phyloP scores from a whole-genome alignment of 2,888 invertebrate species.

The Phyllotreta striolata region DNA sequence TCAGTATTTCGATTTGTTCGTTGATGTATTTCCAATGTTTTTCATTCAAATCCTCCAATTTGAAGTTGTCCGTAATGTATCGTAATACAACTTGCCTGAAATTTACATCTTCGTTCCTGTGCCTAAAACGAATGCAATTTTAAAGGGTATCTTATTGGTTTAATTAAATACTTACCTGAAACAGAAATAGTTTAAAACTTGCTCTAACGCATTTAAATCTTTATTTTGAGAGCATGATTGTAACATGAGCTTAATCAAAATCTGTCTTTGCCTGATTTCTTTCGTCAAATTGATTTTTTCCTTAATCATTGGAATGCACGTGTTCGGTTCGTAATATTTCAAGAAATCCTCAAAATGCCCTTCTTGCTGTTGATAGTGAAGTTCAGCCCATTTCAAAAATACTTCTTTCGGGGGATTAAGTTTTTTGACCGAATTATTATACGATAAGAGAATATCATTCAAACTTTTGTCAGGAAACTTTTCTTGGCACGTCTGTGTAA shows the following conservation, averaged over 20 bases:
- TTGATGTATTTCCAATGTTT: slow-evolving; percentile 43
- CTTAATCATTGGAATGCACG: slow-evolving; percentile 42
- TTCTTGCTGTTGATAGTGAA: slow-evolving; percentile 36
- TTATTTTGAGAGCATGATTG: slow-evolving; percentile 39
- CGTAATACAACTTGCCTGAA: slow-evolving; percentile 25
- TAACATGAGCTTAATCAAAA: slow-evolving; percentile 37
- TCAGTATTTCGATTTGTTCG: slow-evolving; percentile 38
- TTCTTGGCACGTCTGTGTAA: slow-evolving; percentile 33
- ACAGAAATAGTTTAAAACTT: slow-evolving; percentile 45
- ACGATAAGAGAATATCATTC: slow-evolving; percentile 22
- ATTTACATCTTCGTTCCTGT: slow-evolving; percentile 42
- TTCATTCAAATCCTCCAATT: slow-evolving; percentile 35
- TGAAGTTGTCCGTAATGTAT: slow-evolving; percentile 20
- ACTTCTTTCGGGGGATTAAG: slow-evolving; percentile 35
- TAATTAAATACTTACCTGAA: slow-evolving; percentile 23
- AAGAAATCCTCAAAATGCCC: slow-evolving; percentile 29
- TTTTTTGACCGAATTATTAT: slow-evolving; percentile 18
- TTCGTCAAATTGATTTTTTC: slow-evolving; percentile 46
- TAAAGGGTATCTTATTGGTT: neutral
- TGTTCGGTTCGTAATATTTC: slow-evolving; percentile 37
- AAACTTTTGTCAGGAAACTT: slow-evolving; percentile 30
- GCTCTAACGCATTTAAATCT: slow-evolving; percentile 41
- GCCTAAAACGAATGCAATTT: slow-evolving; percentile 29
- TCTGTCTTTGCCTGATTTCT: slow-evolving; percentile 33
- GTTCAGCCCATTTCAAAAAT: slow-evolving; percentile 39